A percentile compares a stretch with the other conserved stretches of the same genome.
Conservation (phyloP, 2,113 vertebrate genomes). For the Vidua chalybeata region DNA sequence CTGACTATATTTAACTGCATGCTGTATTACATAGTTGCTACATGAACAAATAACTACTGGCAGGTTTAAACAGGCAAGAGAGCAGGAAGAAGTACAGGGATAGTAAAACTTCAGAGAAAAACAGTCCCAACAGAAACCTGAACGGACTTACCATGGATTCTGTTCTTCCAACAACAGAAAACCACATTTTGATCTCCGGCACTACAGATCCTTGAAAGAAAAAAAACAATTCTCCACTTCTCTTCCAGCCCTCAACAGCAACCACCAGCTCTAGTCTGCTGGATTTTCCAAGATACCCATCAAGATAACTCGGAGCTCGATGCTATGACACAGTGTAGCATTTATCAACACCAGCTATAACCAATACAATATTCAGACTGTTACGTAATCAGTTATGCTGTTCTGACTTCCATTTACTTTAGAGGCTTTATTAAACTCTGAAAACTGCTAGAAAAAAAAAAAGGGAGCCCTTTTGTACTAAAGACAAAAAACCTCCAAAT, state of each 20-base stretch:
- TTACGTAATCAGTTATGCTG: constrained; percentile 68
- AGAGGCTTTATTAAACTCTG: constrained; percentile 62
- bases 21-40: constrained; percentile 8
- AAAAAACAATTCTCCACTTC: constrained; percentile 58
- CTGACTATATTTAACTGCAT: constrained; percentile 40
- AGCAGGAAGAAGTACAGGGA: constrained; percentile 18
- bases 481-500: constrained; percentile 64
- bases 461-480: constrained; percentile 29
- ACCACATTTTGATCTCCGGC: constrained; percentile 85
- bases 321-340: constrained; percentile 54
- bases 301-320: constrained; percentile 45
- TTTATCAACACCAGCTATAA: constrained; percentile 63
- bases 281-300: constrained; percentile 47
- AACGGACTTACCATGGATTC: constrained; percentile 81
- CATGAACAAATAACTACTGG: constrained; percentile 20
- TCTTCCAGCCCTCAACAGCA: constrained; percentile 50
- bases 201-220: constrained; percentile 55
- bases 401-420: constrained; percentile 64
- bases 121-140: constrained; percentile 30
- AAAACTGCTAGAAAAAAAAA: constrained; percentile 59
- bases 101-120: constrained; percentile 51
- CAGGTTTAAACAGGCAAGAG: constrained; percentile 62
- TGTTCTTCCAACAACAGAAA: constrained; percentile 92
- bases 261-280: constrained; percentile 53
- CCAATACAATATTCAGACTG: constrained; percentile 66